Evolutionary conservation across 2,888 invertebrate species (phyloP).

Genomic region (Zhengitettix transpicula): DNA sequence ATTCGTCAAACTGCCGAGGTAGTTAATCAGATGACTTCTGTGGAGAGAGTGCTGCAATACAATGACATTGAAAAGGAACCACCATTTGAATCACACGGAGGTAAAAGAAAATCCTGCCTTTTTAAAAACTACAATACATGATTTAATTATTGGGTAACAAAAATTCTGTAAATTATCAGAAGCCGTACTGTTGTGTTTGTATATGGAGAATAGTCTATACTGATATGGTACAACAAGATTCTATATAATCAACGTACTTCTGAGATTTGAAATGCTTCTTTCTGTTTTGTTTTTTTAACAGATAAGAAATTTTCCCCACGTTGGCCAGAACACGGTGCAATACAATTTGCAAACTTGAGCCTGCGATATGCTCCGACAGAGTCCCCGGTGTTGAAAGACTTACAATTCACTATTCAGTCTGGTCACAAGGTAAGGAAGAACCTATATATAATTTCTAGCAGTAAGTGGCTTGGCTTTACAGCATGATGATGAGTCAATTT

Average conservation of each 20-base stretch:
- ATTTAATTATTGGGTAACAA: too few species aligned
- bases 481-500: too few species aligned
- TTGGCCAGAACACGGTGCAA: slow-evolving; percentile 53
- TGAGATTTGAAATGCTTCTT: neutral
- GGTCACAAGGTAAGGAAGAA: slow-evolving; percentile 41
- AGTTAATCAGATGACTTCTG: slow-evolving; percentile 61
- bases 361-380: slow-evolving; percentile 44
- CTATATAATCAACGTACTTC: too few species aligned
- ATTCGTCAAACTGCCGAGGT: slow-evolving; percentile 65
- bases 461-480: too few species aligned
- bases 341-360: slow-evolving; percentile 41
- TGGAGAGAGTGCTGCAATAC: slow-evolving; percentile 68
- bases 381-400: slow-evolving; percentile 53
- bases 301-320: slow-evolving; percentile 15
- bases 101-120: too few species aligned
- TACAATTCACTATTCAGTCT: slow-evolving; percentile 48
- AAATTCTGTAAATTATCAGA: too few species aligned
- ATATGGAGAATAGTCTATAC: too few species aligned
- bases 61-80: slow-evolving; percentile 55
- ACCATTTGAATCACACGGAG: slow-evolving; percentile 25
- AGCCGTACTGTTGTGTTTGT: too few species aligned
- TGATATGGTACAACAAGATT: too few species aligned
- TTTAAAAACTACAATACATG: too few species aligned
- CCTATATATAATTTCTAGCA: too few species aligned
- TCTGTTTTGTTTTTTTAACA: neutral